phyloP scores from a whole-genome alignment of 2,888 invertebrate genomes.

The Harpalus rubripes region DNA sequence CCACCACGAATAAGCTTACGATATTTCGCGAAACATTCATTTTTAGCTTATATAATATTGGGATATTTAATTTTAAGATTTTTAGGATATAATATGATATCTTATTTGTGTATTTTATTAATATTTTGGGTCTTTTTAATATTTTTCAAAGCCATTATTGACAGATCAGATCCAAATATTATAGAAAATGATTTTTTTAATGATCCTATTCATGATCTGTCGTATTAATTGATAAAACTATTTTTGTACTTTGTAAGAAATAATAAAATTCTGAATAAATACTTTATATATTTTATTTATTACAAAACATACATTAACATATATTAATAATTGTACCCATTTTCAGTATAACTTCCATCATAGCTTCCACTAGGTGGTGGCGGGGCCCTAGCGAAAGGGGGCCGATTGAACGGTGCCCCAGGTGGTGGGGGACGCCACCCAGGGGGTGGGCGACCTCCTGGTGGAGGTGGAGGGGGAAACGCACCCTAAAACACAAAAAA shows the following conservation, averaged over 20 bases:
- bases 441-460: conserved; percentile 81
- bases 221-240: conserved; percentile 1
- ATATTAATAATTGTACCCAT: conserved; percentile 62
- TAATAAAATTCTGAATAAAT: not conserved
- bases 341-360: conserved; percentile 48
- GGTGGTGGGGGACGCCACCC: conserved; percentile 85
- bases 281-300: not conserved
- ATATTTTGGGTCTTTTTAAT: conserved; percentile 78
- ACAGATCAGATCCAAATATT: conserved; percentile 21
- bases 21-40: conserved; percentile 82
- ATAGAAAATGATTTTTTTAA: conserved; percentile 44
- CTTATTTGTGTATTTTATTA: conserved; percentile 78
- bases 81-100: conserved; percentile 79
- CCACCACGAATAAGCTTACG: conserved; percentile 86
- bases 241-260: conserved; percentile 8
- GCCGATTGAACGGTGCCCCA: conserved; percentile 79
- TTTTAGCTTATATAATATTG: conserved; percentile 79
- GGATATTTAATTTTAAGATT: conserved; percentile 79
- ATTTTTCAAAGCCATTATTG: conserved; percentile 77
- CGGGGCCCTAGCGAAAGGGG: conserved; percentile 84
- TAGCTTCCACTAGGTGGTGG: conserved; percentile 81
- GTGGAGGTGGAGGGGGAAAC: conserved; percentile 81
- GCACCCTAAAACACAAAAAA: conserved; percentile 71
- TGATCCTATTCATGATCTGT: conserved; percentile 14
- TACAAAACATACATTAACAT: not conserved